Percentiles rank a stretch among this genome's conserved stretches.
Evolutionary conservation across 2,888 invertebrate genomes (phyloP).

Genomic region (Conchocele bisecta): DNA sequence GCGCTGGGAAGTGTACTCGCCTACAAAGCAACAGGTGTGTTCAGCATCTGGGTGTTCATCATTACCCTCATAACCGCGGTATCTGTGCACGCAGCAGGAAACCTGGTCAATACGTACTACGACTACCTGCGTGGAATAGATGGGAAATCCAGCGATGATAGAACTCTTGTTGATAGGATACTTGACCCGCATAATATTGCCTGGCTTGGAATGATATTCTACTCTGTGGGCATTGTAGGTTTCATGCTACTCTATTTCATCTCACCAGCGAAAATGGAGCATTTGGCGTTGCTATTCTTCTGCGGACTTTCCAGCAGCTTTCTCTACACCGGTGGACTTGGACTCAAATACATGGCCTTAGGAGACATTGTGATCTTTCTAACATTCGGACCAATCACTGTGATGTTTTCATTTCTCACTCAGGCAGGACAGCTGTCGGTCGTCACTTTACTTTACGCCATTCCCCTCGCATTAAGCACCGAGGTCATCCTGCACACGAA

Average conservation of each 20-base stretch:
- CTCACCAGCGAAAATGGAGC: slow-evolving; percentile 97
- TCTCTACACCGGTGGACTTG: slow-evolving; percentile 97
- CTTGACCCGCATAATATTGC: slow-evolving; percentile 92
- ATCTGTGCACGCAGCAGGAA: slow-evolving; percentile 97
- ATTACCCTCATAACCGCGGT: slow-evolving; percentile 93
- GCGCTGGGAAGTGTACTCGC: slow-evolving; percentile 94
- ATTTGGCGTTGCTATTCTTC: slow-evolving; percentile 96
- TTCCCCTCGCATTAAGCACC: slow-evolving; percentile 96
- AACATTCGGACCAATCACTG: slow-evolving; percentile 96
- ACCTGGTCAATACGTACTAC: slow-evolving; percentile 97
- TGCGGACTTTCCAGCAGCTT: slow-evolving; percentile 97
- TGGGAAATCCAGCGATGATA: slow-evolving; percentile 91
- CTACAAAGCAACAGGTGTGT: slow-evolving; percentile 88
- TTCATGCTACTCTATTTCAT: slow-evolving; percentile 90
- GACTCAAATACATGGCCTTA: slow-evolving; percentile 96
- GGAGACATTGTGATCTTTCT: slow-evolving; percentile 96
- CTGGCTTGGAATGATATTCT: slow-evolving; percentile 93
- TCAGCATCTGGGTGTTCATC: slow-evolving; percentile 88
- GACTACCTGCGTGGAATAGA: slow-evolving; percentile 97
- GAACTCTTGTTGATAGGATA: slow-evolving; percentile 96
- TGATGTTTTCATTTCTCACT: slow-evolving; percentile 95
- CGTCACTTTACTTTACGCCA: slow-evolving; percentile 95
- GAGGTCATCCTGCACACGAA: slow-evolving; percentile 98
- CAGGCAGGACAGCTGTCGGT: slow-evolving; percentile 95
- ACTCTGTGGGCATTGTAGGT: slow-evolving; percentile 92